These are phyloP conservation scores for Triplophysa bombifrons DNA, from an alignment of 2,797 vertebrate species.

Conservation along the genomic window DNA sequence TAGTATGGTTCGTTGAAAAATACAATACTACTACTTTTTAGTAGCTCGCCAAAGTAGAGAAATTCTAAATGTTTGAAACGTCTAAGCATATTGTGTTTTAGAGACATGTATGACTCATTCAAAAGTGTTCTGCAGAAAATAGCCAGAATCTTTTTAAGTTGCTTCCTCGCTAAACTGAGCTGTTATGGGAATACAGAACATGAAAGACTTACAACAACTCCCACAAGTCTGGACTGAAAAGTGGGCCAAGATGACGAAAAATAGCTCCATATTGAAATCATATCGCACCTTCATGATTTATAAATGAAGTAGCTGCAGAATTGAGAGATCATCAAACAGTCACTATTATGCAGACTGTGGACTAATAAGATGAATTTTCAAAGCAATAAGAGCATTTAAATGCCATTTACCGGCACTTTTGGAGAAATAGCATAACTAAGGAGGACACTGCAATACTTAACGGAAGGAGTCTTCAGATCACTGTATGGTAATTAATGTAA, in stretches of 20 bases:
- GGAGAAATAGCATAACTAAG: not conserved
- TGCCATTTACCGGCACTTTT: not conserved
- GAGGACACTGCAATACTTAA: not conserved
- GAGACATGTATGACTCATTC: slow-evolving; percentile 6
- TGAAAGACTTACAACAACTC: slow-evolving; percentile 26
- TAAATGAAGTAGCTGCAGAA: slow-evolving; percentile 17
- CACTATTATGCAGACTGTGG: not conserved
- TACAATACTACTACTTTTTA: not conserved
- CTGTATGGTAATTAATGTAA: slow-evolving; percentile 49
- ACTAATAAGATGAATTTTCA: slow-evolving; percentile 2
- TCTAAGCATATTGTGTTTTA: not conserved
- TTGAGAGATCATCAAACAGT: slow-evolving; percentile 23
- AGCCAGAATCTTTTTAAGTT: slow-evolving; percentile 25
- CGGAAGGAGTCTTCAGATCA: slow-evolving; percentile 15
- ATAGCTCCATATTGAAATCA: slow-evolving; percentile 33
- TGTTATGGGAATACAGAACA: slow-evolving; percentile 30
- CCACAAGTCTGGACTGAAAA: slow-evolving; percentile 29
- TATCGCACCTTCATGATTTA: slow-evolving; percentile 13
- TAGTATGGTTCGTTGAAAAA: slow-evolving; percentile 6
- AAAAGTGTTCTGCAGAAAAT: slow-evolving; percentile 15
- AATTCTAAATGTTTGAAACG: not conserved
- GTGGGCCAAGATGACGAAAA: slow-evolving; percentile 24
- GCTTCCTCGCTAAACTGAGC: slow-evolving; percentile 16
- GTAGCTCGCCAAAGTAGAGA: not conserved
- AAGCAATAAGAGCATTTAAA: not conserved